Evolutionary conservation across 2,888 invertebrate species (phyloP).

Genomic region (Drosophila meridionalis): DNA sequence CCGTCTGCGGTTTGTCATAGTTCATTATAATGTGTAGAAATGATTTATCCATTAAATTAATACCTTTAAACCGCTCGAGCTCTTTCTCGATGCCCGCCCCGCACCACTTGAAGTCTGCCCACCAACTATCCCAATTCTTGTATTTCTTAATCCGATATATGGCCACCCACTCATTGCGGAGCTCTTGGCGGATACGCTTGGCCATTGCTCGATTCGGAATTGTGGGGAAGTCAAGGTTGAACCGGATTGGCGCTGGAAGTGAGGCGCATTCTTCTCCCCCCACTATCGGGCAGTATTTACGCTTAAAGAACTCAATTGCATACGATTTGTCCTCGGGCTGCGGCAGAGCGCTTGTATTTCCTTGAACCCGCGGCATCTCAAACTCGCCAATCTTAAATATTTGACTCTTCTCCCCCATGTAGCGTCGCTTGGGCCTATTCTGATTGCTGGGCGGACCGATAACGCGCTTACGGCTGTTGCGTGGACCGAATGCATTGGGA

Average conservation of each 20-base stretch:
- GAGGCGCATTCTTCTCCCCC: fast-evolving
- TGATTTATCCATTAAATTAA: constrained; percentile 20
- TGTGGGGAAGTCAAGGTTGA: fast-evolving
- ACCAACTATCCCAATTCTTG: constrained; percentile 53
- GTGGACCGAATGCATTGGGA: no score
- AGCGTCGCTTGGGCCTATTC: neutral
- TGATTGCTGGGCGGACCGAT: neutral
- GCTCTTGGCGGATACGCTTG: constrained; percentile 1
- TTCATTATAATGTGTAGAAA: neutral
- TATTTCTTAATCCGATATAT: constrained; percentile 30
- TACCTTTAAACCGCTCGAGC: constrained; percentile 23
- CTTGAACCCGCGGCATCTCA: constrained; percentile 22
- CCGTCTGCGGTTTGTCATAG: neutral
- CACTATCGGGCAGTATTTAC: constrained; percentile 9
- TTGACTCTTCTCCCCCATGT: fast-evolving
- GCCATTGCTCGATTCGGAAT: neutral
- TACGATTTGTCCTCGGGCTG: constrained; percentile 39
- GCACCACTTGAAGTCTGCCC: constrained; percentile 49
- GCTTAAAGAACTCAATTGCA: constrained; percentile 35
- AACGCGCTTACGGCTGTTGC: neutral
- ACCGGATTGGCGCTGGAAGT: fast-evolving
- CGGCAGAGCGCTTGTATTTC: neutral
- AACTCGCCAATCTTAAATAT: constrained; percentile 37
- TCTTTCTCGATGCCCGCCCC: constrained; percentile 37
- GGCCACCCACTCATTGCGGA: constrained; percentile 28